phyloP scores from a whole-genome alignment of 2,888 invertebrate species.

The Amphipoea lucens region DNA sequence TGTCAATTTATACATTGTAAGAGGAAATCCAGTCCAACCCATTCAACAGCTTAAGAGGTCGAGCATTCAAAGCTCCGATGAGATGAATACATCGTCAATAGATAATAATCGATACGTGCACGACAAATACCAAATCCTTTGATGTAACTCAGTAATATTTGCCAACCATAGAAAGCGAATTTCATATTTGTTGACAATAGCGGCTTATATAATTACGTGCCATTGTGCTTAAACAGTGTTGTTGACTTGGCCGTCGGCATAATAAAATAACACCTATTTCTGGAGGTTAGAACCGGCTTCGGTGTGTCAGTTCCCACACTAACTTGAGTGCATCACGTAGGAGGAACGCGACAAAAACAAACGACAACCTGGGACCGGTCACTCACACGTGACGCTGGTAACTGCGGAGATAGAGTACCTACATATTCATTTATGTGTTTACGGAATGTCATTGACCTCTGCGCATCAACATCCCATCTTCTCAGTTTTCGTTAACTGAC shows the following conservation, averaged over 20 bases:
- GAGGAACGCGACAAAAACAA: constrained; percentile 64
- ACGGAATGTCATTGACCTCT: constrained; percentile 62
- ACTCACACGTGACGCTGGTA: constrained; percentile 41
- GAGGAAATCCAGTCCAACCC: constrained; percentile 63
- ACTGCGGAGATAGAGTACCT: constrained; percentile 44
- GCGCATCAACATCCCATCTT: constrained; percentile 27
- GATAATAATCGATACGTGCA: constrained; percentile 74
- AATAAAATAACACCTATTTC: constrained; percentile 65
- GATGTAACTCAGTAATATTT: constrained; percentile 73
- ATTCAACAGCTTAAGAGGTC: constrained; percentile 68
- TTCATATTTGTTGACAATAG: constrained; percentile 81
- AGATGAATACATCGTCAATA: constrained; percentile 74
- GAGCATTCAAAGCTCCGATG: constrained; percentile 60
- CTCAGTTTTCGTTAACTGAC: constrained; percentile 17
- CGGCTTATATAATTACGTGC: constrained; percentile 80
- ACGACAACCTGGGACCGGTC: constrained; percentile 61
- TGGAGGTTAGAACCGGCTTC: constrained; percentile 65
- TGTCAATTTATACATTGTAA: constrained; percentile 77
- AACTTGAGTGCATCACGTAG: constrained; percentile 58
- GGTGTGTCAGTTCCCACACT: constrained; percentile 66
- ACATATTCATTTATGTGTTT: constrained; percentile 55
- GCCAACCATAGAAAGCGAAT: constrained; percentile 80
- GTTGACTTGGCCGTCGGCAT: constrained; percentile 65
- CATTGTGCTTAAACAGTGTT: constrained; percentile 77
- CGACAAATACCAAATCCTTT: constrained; percentile 73